Percentiles rank a stretch among this genome's conserved stretches.
Evolutionary conservation across 2,113 vertebrate genomes (phyloP).

Genomic region (Aegithalos caudatus): DNA sequence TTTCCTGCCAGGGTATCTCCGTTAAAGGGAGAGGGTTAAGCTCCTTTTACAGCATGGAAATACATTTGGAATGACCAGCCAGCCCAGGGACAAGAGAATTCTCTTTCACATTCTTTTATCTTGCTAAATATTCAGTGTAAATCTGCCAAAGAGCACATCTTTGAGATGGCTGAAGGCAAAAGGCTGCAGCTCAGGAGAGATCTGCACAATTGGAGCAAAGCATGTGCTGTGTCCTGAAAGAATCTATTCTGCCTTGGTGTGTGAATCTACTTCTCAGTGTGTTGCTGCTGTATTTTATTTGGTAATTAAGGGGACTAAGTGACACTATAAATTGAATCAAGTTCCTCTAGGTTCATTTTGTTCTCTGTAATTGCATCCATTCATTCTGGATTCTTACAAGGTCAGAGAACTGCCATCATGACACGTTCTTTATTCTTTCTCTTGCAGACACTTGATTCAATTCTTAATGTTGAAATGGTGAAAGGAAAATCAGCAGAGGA

Average conservation of each 20-base stretch:
- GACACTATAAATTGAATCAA: not conserved
- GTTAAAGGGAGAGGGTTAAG: not conserved
- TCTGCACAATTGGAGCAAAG: not conserved
- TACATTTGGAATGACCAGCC: not conserved
- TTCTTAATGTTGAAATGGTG: slow-evolving; percentile 90
- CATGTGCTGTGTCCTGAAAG: not conserved
- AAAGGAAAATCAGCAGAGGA: slow-evolving; percentile 85
- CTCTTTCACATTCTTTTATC: not conserved
- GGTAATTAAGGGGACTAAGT: not conserved
- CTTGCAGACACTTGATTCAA: slow-evolving; percentile 84
- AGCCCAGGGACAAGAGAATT: not conserved
- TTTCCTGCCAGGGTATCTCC: not conserved
- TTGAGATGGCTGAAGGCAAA: not conserved
- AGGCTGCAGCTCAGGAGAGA: not conserved
- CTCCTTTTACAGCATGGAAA: not conserved
- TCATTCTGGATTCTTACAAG: not conserved
- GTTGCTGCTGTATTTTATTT: not conserved
- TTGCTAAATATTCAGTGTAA: not conserved
- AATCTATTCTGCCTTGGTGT: not conserved
- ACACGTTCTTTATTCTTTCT: not conserved
- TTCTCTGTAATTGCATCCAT: not conserved
- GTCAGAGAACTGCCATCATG: not conserved
- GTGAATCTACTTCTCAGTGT: not conserved
- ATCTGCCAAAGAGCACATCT: not conserved
- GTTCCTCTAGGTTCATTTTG: not conserved